Conservation (phyloP, 2,888 invertebrate species). For the Acanthopleura granulata region DNA sequence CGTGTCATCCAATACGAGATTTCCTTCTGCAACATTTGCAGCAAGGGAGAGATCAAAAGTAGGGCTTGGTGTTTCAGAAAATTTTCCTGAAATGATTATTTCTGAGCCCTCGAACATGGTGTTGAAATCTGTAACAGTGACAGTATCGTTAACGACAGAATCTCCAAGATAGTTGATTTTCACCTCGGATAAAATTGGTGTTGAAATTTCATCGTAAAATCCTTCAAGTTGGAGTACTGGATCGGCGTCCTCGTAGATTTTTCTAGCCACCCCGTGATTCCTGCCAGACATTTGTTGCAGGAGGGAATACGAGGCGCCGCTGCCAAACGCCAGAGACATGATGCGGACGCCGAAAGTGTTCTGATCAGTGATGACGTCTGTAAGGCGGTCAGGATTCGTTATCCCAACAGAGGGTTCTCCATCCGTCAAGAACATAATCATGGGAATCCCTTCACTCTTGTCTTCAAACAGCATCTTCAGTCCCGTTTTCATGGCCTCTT, state of each 20-base stretch:
- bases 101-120: conserved; percentile 51
- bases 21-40: conserved; percentile 2
- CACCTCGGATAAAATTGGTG: conserved; percentile 79
- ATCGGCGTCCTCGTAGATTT: conserved; percentile 82
- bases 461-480: background rate
- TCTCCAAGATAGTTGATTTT: conserved; percentile 75
- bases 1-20: background rate
- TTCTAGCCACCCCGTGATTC: conserved; percentile 79
- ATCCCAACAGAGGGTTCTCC: background rate
- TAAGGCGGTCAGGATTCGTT: background rate
- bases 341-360: conserved; percentile 4
- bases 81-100: conserved; percentile 40
- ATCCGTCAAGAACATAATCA: conserved; percentile 16
- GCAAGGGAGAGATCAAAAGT: conserved; percentile 4
- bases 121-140: conserved; percentile 39
- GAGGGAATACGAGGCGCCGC: background rate
- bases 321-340: conserved; percentile 2
- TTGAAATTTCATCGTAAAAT: conserved; percentile 77
- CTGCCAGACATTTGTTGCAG: conserved; percentile 69
- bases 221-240: conserved; percentile 78
- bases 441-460: background rate
- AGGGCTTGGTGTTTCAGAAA: background rate
- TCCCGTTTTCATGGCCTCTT: background rate
- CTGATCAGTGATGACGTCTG: background rate
- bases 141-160: conserved; percentile 39